Evolutionary conservation across 1,140 invertebrate species (phyloP), one percentile per base, ranked within the genome.

Genomic region (Zaprionus capensis): DNA sequence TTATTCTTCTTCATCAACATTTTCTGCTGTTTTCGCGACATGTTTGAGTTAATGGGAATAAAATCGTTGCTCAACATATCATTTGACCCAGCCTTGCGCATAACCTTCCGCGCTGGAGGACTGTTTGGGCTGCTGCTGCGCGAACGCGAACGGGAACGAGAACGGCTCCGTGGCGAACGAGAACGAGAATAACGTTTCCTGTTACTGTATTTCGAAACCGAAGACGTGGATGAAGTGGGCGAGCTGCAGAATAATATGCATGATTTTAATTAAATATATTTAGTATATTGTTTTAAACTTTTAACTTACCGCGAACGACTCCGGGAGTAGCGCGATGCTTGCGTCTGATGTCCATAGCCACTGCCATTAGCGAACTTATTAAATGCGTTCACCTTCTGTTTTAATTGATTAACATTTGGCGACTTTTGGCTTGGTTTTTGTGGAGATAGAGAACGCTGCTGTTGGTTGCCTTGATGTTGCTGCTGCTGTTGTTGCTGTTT

Each of bases 1-100:
- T 92, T 91, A 76, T 93, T 94, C 82, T 94, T 94, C 63, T 73
- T 86, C 74, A 78, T 80, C 26, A 91, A 57, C 65, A 81, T 66
- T 80, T 91, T 91, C 62, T 92, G 83, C 61, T 91, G 80, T 57
- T 92, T 92, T 36, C 72, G 81, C 7, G 85, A 85, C 14, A 90
- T 36, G 57, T 91, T 91, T 17, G 82, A 75, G 63, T 63, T 80
- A 15, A 92, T 61, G 15, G 91, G 80, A 74, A 92, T 92, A 63
- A 87, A 92, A 73, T 92, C 81, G 20, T 51, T 59, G 28, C 56
- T 65, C n/a, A 81, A 24, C 7, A 66, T 75, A 36, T 91, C 86
- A 61, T 79, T 79, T 6, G 87, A 82, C 53, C 69, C 74, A 12
- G 84, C 70, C 53, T 84, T 90, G 46, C 92, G 91, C 28, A 78